Percentiles rank a stretch among this genome's conserved stretches.
Evolutionary conservation across 1,140 invertebrate genomes (phyloP).

Genomic region (Zaprionus kolodkinae): DNA sequence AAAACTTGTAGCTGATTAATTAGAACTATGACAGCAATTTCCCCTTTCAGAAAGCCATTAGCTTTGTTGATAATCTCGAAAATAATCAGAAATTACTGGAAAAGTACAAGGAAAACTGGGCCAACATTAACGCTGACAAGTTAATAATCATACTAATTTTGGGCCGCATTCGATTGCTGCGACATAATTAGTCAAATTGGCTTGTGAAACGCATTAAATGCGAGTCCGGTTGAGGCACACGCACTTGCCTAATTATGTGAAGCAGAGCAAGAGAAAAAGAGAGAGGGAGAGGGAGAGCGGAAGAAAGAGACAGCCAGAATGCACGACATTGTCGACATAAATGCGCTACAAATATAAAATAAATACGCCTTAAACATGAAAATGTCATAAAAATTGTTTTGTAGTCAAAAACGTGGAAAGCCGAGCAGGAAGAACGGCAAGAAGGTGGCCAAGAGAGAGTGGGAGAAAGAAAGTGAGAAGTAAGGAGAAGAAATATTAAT

Average conservation of each 20-base stretch:
- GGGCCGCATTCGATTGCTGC: background rate
- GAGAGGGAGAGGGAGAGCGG: background rate
- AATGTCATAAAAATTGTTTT: slow-evolving; percentile 21
- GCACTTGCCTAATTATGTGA: slow-evolving; percentile 38
- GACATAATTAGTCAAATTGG: slow-evolving; percentile 31
- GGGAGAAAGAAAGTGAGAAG: background rate
- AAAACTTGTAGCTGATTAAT: background rate
- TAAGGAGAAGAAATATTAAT: slow-evolving; percentile 22
- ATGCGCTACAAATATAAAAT: slow-evolving; percentile 28
- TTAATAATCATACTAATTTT: background rate
- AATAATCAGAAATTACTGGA: background rate
- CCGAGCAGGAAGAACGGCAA: background rate
- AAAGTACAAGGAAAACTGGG: background rate
- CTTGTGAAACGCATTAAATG: slow-evolving; percentile 32
- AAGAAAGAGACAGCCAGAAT: background rate
- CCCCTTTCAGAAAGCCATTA: background rate
- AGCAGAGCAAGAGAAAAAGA: background rate
- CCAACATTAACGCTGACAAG: background rate
- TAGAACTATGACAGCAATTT: background rate
- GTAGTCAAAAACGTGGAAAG: background rate
- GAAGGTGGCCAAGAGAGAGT: background rate
- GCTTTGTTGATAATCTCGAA: background rate
- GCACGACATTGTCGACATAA: slow-evolving; percentile 23
- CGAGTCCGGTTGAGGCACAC: slow-evolving; percentile 21
- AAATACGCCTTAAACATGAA: slow-evolving; percentile 18